These are phyloP conservation scores for Poecilia picta DNA, from an alignment of 2,797 vertebrate genomes.

Conservation along the genomic window DNA sequence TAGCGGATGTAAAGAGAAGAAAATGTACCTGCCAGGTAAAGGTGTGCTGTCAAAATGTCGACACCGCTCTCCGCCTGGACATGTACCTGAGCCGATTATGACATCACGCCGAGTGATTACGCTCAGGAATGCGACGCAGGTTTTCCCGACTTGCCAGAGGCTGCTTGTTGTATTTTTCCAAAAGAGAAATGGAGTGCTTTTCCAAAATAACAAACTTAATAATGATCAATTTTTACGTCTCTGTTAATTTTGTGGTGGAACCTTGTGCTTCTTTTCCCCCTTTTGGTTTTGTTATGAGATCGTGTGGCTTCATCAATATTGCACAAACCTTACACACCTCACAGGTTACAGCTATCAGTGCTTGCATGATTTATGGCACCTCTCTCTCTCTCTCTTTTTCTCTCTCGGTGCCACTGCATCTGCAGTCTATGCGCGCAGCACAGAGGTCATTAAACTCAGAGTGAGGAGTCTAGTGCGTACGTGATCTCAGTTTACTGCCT, in stretches of 20 bases:
- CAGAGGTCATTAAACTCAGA: constrained; percentile 48
- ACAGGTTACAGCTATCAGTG: constrained; percentile 58
- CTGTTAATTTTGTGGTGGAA: neutral
- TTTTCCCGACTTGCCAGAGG: constrained; percentile 37
- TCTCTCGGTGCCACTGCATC: constrained; percentile 43
- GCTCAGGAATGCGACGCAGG: constrained; percentile 63
- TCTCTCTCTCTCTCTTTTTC: constrained; percentile 27
- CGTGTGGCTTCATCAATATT: constrained; percentile 6
- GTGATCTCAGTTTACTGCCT: constrained; percentile 41
- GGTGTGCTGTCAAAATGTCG: constrained; percentile 57
- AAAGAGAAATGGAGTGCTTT: constrained; percentile 39
- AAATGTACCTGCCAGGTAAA: constrained; percentile 36
- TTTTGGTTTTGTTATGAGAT: constrained; percentile 21
- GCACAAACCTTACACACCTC: constrained; percentile 34
- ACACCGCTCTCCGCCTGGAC: constrained; percentile 51
- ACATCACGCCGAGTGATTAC: constrained; percentile 62
- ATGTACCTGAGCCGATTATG: constrained; percentile 57
- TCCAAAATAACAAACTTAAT: constrained; percentile 31
- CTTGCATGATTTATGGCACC: constrained; percentile 57
- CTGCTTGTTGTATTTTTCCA: constrained; percentile 63
- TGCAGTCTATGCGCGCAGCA: constrained; percentile 29
- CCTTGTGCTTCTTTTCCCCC: neutral
- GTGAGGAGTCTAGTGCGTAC: constrained; percentile 39
- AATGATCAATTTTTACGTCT: neutral
- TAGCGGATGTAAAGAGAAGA: constrained; percentile 17